These are phyloP conservation scores for Enteromius anoplus DNA, from an alignment of 2,797 vertebrate species.

Conservation along the genomic window DNA sequence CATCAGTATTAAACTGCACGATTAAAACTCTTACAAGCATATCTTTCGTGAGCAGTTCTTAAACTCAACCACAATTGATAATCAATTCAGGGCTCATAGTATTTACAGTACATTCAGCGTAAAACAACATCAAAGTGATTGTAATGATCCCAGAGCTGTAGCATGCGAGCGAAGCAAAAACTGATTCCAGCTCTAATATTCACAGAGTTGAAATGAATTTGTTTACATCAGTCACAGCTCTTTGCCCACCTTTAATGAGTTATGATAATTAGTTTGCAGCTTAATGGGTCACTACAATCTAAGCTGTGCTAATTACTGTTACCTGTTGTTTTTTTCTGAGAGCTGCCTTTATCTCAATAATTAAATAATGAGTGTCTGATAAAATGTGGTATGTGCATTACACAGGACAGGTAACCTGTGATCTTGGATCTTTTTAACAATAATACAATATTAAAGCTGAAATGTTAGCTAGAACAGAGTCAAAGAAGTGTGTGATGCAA, in stretches of 20 bases:
- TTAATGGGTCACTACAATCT: slow-evolving; percentile 56
- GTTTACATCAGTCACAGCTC: slow-evolving; percentile 58
- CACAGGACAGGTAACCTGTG: neutral
- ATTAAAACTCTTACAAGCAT: neutral
- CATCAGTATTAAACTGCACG: neutral
- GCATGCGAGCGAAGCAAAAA: slow-evolving; percentile 31
- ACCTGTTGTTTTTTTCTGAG: slow-evolving; percentile 56
- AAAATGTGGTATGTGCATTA: slow-evolving; percentile 44
- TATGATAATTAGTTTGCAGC: slow-evolving; percentile 56
- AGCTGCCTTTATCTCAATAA: slow-evolving; percentile 51
- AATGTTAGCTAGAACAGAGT: neutral
- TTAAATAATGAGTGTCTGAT: slow-evolving; percentile 54
- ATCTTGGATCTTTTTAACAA: slow-evolving; percentile 1
- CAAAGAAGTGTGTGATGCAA: neutral
- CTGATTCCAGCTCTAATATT: slow-evolving; percentile 54
- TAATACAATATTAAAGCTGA: neutral
- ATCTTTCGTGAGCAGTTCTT: neutral
- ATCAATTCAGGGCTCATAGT: neutral
- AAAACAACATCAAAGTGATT: slow-evolving; percentile 39
- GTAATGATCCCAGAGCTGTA: slow-evolving; percentile 41
- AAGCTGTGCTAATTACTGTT: slow-evolving; percentile 55
- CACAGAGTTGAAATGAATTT: slow-evolving; percentile 49
- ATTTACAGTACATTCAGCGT: slow-evolving; percentile 11
- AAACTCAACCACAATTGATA: neutral
- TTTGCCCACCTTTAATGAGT: slow-evolving; percentile 53